These are phyloP conservation scores for Pterois miles DNA, from an alignment of 2,797 vertebrate species.

Conservation along the genomic window DNA sequence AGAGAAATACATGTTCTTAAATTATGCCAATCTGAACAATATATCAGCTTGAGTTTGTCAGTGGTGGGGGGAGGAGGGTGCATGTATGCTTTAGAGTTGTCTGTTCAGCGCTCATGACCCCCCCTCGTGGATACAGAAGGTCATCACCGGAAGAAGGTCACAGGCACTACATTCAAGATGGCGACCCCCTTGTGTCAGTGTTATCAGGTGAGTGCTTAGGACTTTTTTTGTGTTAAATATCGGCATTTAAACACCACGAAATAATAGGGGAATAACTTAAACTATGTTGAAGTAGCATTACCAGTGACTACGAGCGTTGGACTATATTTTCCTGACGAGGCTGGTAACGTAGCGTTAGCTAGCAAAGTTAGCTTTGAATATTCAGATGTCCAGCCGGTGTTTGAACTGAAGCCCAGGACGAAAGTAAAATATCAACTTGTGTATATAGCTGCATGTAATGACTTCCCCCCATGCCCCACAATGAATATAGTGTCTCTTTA, in stretches of 20 bases:
- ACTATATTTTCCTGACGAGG: rapidly evolving
- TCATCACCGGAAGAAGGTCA: slow-evolving; percentile 76
- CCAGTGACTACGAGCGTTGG: rapidly evolving
- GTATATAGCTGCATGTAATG: too few relatives aligned
- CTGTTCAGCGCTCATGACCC: background rate
- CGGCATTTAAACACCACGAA: rapidly evolving
- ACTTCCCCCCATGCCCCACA: too few relatives aligned
- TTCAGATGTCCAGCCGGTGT: slow-evolving; percentile 3
- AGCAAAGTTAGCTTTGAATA: slow-evolving; percentile 24
- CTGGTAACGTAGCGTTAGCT: slow-evolving; percentile 1
- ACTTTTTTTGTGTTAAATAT: background rate
- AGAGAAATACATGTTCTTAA: background rate
- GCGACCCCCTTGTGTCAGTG: slow-evolving; percentile 85
- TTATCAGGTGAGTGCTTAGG: slow-evolving; percentile 78
- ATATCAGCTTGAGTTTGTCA: too few relatives aligned
- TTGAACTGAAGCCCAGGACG: background rate
- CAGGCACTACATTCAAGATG: slow-evolving; percentile 78
- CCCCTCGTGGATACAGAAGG: slow-evolving; percentile 51
- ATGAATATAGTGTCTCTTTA: too few relatives aligned
- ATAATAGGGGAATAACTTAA: rapidly evolving
- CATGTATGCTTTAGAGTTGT: background rate
- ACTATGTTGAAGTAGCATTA: rapidly evolving
- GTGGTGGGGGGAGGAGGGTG: too few relatives aligned
- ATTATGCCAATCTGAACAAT: background rate
- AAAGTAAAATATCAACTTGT: background rate